phyloP scores from a whole-genome alignment of 2,113 vertebrate genomes.

The Eptesicus fuscus region DNA sequence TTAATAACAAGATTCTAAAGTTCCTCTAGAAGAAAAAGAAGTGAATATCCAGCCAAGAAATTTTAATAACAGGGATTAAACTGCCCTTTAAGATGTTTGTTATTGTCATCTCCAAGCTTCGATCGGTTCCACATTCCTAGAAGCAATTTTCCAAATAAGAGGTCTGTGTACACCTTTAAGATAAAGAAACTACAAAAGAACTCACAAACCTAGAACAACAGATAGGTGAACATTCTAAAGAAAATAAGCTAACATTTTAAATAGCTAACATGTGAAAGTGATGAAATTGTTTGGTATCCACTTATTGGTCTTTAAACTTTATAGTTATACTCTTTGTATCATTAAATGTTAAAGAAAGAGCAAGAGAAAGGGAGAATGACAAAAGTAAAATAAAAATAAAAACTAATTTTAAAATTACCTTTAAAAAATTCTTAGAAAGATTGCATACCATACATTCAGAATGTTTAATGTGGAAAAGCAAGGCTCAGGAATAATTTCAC shows the following conservation, averaged over 20 bases:
- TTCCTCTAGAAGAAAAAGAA: neutral
- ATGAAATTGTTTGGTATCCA: neutral
- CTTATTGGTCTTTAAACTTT: neutral
- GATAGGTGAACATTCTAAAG: neutral
- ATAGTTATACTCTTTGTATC: neutral
- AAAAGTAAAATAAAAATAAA: neutral
- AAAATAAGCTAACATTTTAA: neutral
- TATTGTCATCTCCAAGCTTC: neutral
- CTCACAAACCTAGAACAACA: neutral
- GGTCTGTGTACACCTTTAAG: neutral
- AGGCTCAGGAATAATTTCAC: neutral
- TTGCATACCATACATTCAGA: neutral
- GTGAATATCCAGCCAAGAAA: neutral
- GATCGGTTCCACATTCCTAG: neutral
- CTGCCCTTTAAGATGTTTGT: neutral
- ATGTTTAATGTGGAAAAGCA: neutral
- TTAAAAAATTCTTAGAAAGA: neutral
- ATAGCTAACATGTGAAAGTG: neutral
- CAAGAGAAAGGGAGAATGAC: neutral
- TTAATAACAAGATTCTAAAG: constrained; percentile 6
- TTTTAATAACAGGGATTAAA: neutral
- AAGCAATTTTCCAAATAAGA: neutral
- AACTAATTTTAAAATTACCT: neutral
- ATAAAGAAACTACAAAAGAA: neutral
- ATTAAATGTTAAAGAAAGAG: neutral